Evolutionary conservation across 2,888 invertebrate genomes (phyloP).

Genomic region (Beris chalybata): DNA sequence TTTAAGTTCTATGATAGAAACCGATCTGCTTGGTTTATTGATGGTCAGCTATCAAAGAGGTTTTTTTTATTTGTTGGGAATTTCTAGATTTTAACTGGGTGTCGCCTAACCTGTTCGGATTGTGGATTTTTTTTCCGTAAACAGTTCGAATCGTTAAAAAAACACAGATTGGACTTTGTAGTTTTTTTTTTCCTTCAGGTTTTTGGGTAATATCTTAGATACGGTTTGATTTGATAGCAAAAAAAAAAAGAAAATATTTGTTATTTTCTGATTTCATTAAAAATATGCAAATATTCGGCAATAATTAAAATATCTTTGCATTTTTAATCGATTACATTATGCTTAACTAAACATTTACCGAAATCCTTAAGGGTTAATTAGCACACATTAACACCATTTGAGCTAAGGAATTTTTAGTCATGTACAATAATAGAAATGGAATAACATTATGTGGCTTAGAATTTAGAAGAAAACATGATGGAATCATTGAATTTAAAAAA

Average conservation of each 20-base stretch:
- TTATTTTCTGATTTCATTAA: constrained; percentile 20
- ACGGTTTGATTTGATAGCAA: constrained; percentile 7
- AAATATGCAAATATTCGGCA: constrained; percentile 28
- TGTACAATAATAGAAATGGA: too few species aligned
- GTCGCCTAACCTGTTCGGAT: constrained; percentile 31
- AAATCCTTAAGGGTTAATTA: constrained; percentile 25
- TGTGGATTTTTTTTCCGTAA: constrained; percentile 22
- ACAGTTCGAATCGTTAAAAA: constrained; percentile 26
- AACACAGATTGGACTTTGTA: constrained; percentile 1
- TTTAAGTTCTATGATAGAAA: constrained; percentile 28
- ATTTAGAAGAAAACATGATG: too few species aligned
- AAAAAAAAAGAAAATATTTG: too few species aligned
- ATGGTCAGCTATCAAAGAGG: constrained; percentile 13
- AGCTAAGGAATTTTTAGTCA: too few species aligned
- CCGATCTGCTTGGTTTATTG: constrained; percentile 31
- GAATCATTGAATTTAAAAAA: too few species aligned
- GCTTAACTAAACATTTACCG: constrained; percentile 9
- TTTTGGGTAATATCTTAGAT: constrained; percentile 22
- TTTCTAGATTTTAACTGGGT: constrained; percentile 28
- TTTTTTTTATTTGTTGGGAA: constrained; percentile 29
- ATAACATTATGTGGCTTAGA: too few species aligned
- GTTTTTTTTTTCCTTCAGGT: constrained; percentile 5
- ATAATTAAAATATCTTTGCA: constrained; percentile 29
- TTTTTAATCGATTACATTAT: constrained; percentile 15
- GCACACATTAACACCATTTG: constrained; percentile 23